Percentiles rank a stretch among this genome's conserved stretches.
phyloP scores from a whole-genome alignment of 2,888 invertebrate species.

The Limnephilus marmoratus region DNA sequence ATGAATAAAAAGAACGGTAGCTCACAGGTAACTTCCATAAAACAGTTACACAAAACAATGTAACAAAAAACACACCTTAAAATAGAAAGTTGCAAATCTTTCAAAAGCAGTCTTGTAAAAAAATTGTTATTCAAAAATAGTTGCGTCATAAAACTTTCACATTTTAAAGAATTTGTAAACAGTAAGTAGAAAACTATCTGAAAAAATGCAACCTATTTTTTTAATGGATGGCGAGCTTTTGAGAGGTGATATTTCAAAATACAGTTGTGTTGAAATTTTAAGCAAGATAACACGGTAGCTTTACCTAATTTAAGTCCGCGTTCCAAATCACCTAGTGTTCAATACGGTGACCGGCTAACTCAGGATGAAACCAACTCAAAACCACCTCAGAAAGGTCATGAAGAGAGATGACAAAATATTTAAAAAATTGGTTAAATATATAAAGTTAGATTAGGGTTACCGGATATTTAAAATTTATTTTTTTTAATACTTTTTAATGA shows the following conservation, averaged over 20 bases:
- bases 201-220: background rate
- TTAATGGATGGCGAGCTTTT: background rate
- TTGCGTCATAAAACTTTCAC: background rate
- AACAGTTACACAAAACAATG: background rate
- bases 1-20: background rate
- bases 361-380: too few species aligned
- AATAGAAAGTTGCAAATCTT: background rate
- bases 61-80: background rate
- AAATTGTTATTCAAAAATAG: background rate
- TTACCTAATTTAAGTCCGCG: background rate
- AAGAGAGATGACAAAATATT: too few species aligned
- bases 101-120: too few species aligned
- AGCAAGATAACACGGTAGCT: background rate
- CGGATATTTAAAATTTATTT: too few species aligned
- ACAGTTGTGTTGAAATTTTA: background rate
- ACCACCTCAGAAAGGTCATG: too few species aligned
- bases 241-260: background rate
- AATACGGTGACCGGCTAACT: too few species aligned
- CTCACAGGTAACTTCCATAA: background rate
- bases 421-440: too few species aligned
- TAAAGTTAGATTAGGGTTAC: too few species aligned
- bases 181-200: background rate
- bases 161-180: background rate
- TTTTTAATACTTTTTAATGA: too few species aligned
- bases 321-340: background rate